Evolutionary conservation across 2,888 invertebrate species (phyloP), one percentile per base, ranked within the genome.

Genomic region (Himalopsyche anomala): DNA sequence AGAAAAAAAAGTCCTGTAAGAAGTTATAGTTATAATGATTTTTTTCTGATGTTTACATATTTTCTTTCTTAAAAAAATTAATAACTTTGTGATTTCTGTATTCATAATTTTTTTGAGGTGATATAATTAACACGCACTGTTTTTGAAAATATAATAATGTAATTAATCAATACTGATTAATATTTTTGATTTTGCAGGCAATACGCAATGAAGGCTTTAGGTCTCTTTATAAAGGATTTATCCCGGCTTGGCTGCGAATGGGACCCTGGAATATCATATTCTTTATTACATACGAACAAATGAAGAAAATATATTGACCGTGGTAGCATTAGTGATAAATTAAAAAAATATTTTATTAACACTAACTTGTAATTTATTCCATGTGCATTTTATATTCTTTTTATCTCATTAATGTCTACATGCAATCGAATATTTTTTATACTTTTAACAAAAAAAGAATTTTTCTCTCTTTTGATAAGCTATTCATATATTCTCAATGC

Each of bases 251-350:
- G 96, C 94, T 99, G 89, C 95, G 98, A 89, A 97, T 99, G 96
- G 98, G 98, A 0, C 98, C 99, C 6, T 99, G 98, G 98, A 98
- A 98, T 93, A 96, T 99, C 89, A 98, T 98, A 91, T 98, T 98
- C 94, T 98, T 98, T 92, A 94, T 98, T 90, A 96, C 97, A 11
- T 98, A 98, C 91, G 98, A 98, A 91, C 98, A 98, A 91, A 94
- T 98, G 88, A 98, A 98, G 91, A 94, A 94, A 89, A 90, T 96
- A 86, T 95, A 96, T 92, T 95, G 54, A 81, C 42, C 15, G n/a
- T 36, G 74, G 17, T 80, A 36, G 80, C 12, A 45, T 4, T 80
- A 40, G 42, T 80, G 45, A 40, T 45, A 17, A 28, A 80, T 80
- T 51, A 40, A 19, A 80, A 80, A 42, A 28, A 80, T 45, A 80